Evolutionary conservation across 2,888 invertebrate species (phyloP).

Genomic region (Tyria jacobaeae): DNA sequence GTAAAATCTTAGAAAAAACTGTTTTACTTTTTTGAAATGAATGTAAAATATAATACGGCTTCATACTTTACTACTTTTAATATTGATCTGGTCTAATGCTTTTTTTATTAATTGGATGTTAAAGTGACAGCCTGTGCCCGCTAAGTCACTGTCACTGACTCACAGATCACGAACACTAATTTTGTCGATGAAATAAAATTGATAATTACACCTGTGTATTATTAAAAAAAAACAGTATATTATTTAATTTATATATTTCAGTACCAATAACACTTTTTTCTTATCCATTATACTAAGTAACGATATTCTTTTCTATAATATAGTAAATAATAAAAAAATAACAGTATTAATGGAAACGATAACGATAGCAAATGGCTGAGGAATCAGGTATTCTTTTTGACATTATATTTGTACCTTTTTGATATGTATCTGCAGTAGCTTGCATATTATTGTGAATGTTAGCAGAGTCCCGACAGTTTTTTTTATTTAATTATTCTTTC

Average conservation of each 20-base stretch:
- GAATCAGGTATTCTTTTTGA: too few relatives aligned
- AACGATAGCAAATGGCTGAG: background rate
- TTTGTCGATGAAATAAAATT: conserved; percentile 56
- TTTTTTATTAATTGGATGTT: background rate
- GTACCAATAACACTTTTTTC: conserved; percentile 11
- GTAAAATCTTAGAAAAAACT: too few relatives aligned
- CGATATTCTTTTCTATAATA: background rate
- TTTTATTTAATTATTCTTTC: too few relatives aligned
- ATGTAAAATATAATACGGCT: background rate
- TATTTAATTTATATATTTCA: conserved; percentile 11
- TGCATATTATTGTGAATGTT: too few relatives aligned
- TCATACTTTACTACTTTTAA: background rate
- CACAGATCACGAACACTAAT: conserved; percentile 52
- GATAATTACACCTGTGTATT: conserved; percentile 30
- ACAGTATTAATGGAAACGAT: background rate
- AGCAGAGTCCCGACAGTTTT: too few relatives aligned
- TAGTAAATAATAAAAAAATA: background rate
- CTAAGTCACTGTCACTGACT: conserved; percentile 31
- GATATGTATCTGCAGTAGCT: too few relatives aligned
- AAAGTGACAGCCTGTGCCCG: conserved; percentile 19
- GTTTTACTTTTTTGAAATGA: too few relatives aligned
- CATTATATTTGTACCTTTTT: too few relatives aligned
- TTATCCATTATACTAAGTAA: background rate
- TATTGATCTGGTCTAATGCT: too few relatives aligned
- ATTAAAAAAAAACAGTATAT: conserved; percentile 3